A percentile compares a stretch with the other conserved stretches of the same genome.
Conservation (phyloP, 2,888 invertebrate genomes). For the Cepaea hortensis region DNA sequence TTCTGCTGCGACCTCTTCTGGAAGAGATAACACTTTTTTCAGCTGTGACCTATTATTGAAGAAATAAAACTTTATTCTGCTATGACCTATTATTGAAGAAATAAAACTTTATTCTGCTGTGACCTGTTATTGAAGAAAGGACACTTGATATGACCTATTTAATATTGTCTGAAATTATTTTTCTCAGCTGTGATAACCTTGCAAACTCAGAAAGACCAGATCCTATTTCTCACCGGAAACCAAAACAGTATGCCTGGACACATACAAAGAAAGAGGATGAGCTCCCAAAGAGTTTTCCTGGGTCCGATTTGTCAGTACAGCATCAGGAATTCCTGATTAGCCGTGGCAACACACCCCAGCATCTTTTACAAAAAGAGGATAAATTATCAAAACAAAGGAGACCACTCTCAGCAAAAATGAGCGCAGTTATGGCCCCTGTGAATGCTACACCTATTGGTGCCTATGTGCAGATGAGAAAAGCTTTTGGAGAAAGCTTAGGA, state of each 20-base stretch:
- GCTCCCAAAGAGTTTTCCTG: background rate
- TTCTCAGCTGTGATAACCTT: background rate
- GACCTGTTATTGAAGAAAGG: no score
- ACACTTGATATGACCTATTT: background rate
- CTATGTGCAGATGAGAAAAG: conserved; percentile 68
- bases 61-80: no score
- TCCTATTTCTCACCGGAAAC: background rate
- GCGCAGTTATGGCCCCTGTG: conserved; percentile 57
- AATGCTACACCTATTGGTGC: conserved; percentile 68
- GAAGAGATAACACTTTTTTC: no score
- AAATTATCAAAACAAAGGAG: conserved; percentile 51
- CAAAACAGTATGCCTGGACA: conserved; percentile 20
- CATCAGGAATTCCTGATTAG: conserved; percentile 26
- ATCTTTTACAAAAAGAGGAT: conserved; percentile 40
- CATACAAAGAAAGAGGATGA: conserved; percentile 1
- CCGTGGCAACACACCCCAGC: conserved; percentile 15
- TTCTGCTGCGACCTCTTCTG: no score
- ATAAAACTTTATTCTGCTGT: no score
- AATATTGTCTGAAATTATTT: background rate
- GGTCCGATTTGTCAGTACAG: background rate
- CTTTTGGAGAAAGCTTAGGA: conserved; percentile 48
- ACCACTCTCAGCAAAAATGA: conserved; percentile 57
- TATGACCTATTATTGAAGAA: no score
- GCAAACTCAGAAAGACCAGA: background rate
- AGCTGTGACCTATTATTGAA: no score